Conservation (phyloP, 2,113 vertebrate species). For the Marmota monax region DNA sequence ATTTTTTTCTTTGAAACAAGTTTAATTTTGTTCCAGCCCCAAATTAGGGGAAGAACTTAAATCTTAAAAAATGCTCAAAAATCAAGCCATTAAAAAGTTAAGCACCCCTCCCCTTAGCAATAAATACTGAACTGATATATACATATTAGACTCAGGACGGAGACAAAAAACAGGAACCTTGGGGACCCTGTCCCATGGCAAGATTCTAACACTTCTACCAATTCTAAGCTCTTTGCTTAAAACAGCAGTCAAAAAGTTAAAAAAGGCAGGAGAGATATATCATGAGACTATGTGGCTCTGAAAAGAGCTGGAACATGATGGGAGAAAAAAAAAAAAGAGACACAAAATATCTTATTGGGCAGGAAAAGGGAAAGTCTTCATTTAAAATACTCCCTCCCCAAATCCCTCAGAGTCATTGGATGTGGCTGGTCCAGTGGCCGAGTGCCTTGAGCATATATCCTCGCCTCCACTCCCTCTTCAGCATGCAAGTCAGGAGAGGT, state of each 20-base stretch:
- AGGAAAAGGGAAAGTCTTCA: not conserved
- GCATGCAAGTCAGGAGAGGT: slow-evolving; percentile 55
- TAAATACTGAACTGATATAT: slow-evolving; percentile 82
- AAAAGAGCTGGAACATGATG: not conserved
- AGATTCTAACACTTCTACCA: slow-evolving; percentile 26
- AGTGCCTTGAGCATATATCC: not conserved
- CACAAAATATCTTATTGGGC: not conserved
- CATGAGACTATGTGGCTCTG: not conserved
- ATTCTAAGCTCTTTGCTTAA: slow-evolving; percentile 37
- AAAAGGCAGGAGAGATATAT: not conserved
- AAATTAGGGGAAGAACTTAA: slow-evolving; percentile 48
- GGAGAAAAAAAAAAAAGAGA: not conserved
- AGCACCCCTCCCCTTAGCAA: slow-evolving; percentile 63
- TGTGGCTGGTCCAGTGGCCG: not conserved
- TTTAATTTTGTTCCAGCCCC: slow-evolving; percentile 76
- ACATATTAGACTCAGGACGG: slow-evolving; percentile 74
- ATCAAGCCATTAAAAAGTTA: slow-evolving; percentile 62
- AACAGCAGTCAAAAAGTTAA: slow-evolving; percentile 39
- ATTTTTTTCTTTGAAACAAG: slow-evolving; percentile 69
- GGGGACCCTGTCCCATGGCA: slow-evolving; percentile 28
- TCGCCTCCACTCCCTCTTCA: not conserved
- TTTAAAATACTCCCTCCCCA: not conserved
- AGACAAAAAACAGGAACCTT: slow-evolving; percentile 42
- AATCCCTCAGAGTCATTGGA: not conserved
- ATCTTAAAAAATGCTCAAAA: slow-evolving; percentile 72